These are phyloP conservation scores for Agrilus planipennis DNA, from an alignment of 1,140 invertebrate species.

Conservation along the genomic window DNA sequence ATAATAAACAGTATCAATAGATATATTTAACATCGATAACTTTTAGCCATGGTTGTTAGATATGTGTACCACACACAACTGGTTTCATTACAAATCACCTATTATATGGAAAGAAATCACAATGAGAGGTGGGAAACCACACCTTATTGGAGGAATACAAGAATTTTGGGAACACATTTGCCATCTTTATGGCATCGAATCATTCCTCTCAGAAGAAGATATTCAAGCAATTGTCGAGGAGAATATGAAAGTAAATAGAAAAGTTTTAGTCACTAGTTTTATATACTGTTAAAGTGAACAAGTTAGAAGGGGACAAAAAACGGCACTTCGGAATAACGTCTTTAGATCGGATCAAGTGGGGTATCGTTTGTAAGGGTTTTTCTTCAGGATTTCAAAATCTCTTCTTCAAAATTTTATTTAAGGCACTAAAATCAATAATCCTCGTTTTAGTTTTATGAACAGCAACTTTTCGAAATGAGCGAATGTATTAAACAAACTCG, in stretches of 20 bases:
- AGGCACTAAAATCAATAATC: too few relatives aligned
- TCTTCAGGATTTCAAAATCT: background rate
- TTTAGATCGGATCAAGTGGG: background rate
- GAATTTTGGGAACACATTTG: slow-evolving; percentile 44
- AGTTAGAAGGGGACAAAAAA: background rate
- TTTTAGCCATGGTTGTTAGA: slow-evolving; percentile 34
- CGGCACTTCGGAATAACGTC: background rate
- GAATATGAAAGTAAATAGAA: slow-evolving; percentile 29
- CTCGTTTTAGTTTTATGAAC: too few relatives aligned
- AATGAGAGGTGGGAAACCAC: slow-evolving; percentile 35
- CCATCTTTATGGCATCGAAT: slow-evolving; percentile 42
- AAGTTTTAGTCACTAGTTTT: too few relatives aligned
- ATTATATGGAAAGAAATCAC: slow-evolving; percentile 41
- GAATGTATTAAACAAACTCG: too few relatives aligned
- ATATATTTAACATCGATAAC: background rate
- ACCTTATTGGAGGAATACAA: slow-evolving; percentile 38
- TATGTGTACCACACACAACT: slow-evolving; percentile 37
- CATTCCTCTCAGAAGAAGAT: slow-evolving; percentile 32
- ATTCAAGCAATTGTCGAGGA: slow-evolving; percentile 33
- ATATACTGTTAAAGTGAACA: background rate
- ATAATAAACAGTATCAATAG: too few relatives aligned
- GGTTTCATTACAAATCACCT: slow-evolving; percentile 37
- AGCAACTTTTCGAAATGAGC: too few relatives aligned
- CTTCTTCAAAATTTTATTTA: slow-evolving; percentile 6
- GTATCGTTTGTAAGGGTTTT: background rate